Evolutionary conservation across 2,113 vertebrate genomes (phyloP), one percentile per base, ranked within the genome.

Genomic region (Etheostoma cragini): DNA sequence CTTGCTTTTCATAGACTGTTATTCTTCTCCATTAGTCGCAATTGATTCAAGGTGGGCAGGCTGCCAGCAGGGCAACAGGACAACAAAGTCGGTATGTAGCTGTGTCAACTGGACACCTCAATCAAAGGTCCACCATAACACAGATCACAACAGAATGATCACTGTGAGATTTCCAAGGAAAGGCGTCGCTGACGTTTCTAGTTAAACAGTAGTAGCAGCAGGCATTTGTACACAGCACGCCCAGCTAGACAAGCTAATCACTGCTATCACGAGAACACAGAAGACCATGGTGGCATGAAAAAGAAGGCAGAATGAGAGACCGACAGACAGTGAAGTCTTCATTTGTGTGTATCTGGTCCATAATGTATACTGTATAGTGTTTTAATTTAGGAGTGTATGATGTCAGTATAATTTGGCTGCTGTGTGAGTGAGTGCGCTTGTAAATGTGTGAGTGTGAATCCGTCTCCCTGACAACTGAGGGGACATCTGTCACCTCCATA

Each of bases 401-500:
- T 66, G 54, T 68, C 63, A 73, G 57, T 33, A 46, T 76, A 78
- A 49, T 60, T 47, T 81, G 78, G 71, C 76, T 86, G 75, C 35
- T 75, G 57, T 47, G 53, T 79, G 79, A 65, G 22, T 58, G 45
- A 46, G 30, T 46, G 64, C 1, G 49, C 15, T 50, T 76, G 68
- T 67, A 63, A 80, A 49, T 80, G 78, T 83, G 75, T 74, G 74
- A 65, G 81, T 82, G 80, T 76, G 64, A 78, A 64, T 80, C 65
- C 42, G 86, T 86, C 74, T 88, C 84, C 76, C 77, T 90, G 82
- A 88, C 81, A 85, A 90, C 88, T 72, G 84, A 85, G 79, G 63
- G 64, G 87, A 87, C 89, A 93, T 90, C 90, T 92, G 90, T 85
- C 85, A 88, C 83, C 58, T 91, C 89, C 89, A 80, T 93, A 91